A percentile compares a stretch with the other conserved stretches of the same genome.
phyloP scores from a whole-genome alignment of 2,888 invertebrate genomes.

The Xylota sylvarum region DNA sequence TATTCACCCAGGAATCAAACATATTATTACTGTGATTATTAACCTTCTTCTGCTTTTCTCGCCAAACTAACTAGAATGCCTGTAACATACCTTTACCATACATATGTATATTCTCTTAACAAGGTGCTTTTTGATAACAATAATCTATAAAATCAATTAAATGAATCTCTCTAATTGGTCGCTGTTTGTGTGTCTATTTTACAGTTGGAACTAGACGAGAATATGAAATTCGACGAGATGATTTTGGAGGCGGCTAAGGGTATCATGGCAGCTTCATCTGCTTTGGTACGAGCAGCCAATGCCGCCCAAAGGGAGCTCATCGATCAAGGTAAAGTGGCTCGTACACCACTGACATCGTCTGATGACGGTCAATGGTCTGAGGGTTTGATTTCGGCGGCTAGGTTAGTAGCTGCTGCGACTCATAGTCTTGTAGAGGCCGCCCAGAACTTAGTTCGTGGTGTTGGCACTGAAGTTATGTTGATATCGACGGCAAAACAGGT shows the following conservation, averaged over 20 bases:
- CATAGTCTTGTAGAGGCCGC: constrained; percentile 99
- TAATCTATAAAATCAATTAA: neutral
- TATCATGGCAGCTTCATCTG: constrained; percentile 98
- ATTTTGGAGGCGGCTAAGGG: constrained; percentile 99
- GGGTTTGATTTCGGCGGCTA: constrained; percentile 97
- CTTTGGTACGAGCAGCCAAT: constrained; percentile 97
- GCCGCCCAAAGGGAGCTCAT: constrained; percentile 98
- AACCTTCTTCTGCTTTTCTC: constrained; percentile 80
- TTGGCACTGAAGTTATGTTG: constrained; percentile 96
- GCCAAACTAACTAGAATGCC: constrained; percentile 79
- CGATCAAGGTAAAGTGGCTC: constrained; percentile 94
- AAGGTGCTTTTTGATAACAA: constrained; percentile 25
- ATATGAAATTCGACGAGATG: constrained; percentile 99
- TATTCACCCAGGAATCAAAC: constrained; percentile 99
- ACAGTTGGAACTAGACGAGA: constrained; percentile 89
- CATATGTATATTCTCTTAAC: constrained; percentile 21
- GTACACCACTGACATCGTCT: constrained; percentile 92
- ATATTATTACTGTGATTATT: constrained; percentile 95
- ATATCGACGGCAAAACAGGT: constrained; percentile 98
- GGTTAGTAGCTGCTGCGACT: constrained; percentile 98
- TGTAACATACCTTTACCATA: constrained; percentile 31
- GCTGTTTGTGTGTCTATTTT: constrained; percentile 26
- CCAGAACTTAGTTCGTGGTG: constrained; percentile 96
- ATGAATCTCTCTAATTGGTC: constrained; percentile 20
- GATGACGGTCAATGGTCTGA: constrained; percentile 99